Conservation (phyloP, 2,888 invertebrate genomes). For the Synergus itoensis region DNA sequence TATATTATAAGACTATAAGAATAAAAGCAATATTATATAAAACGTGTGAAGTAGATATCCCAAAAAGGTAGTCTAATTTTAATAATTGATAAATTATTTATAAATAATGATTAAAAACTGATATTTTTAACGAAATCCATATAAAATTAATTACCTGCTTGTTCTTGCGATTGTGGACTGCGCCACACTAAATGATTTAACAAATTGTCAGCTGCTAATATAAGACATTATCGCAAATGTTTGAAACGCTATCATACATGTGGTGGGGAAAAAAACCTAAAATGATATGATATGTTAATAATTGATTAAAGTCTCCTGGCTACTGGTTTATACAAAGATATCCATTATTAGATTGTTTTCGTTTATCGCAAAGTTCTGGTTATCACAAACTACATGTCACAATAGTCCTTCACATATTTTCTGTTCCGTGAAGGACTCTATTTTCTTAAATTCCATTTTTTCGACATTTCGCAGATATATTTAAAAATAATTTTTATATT, state of each 20-base stretch:
- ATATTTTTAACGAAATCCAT: background rate
- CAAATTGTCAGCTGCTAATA: conserved; percentile 2
- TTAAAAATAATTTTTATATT: too few species aligned
- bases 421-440: too few species aligned
- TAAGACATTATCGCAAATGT: conserved; percentile 10
- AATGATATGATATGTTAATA: conserved; percentile 24
- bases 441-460: too few species aligned
- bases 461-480: too few species aligned
- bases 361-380: background rate
- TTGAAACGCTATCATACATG: conserved; percentile 23
- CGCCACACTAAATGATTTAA: background rate
- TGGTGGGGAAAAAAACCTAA: background rate
- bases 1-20: too few species aligned
- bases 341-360: background rate
- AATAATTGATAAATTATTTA: background rate
- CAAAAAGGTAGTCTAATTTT: too few species aligned
- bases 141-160: background rate
- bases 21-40: too few species aligned
- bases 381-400: background rate
- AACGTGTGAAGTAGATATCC: too few species aligned
- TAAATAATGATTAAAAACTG: background rate
- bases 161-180: conserved; percentile 2
- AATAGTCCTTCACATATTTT: background rate
- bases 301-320: conserved; percentile 4
- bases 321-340: background rate